Percentiles rank a stretch among this genome's conserved stretches.
phyloP scores from a whole-genome alignment of 2,113 vertebrate species.

The Neolamprologus brichardi region DNA sequence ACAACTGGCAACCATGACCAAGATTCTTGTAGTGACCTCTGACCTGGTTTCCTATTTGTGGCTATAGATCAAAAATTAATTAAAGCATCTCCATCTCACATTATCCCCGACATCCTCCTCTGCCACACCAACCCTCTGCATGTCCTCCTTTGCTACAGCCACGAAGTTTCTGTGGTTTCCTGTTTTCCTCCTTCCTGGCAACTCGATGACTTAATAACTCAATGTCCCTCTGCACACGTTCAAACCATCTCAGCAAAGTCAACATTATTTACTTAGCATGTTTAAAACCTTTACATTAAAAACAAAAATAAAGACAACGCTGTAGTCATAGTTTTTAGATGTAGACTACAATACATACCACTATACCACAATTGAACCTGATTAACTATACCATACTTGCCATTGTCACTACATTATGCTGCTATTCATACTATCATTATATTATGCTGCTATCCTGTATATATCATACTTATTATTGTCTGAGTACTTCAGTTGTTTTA shows the following conservation, averaged over 20 bases:
- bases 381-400: too few species aligned
- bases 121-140: neutral
- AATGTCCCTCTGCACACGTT: neutral
- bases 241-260: neutral
- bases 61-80: neutral
- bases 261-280: rapidly evolving
- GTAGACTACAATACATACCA: neutral
- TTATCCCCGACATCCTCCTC: neutral
- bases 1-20: neutral
- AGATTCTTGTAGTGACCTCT: neutral
- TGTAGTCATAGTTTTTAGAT: neutral
- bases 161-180: neutral
- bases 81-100: neutral
- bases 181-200: neutral
- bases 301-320: neutral
- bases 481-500: too few species aligned
- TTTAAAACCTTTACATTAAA: neutral
- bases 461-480: too few species aligned
- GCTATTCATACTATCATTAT: too few species aligned
- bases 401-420: too few species aligned
- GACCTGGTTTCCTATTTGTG: neutral
- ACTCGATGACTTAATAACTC: neutral
- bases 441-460: too few species aligned
- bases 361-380: too few species aligned
- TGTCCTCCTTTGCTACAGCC: rapidly evolving